These are phyloP conservation scores for Lerista edwardsae DNA, from an alignment of 2,797 vertebrate species.

Conservation along the genomic window DNA sequence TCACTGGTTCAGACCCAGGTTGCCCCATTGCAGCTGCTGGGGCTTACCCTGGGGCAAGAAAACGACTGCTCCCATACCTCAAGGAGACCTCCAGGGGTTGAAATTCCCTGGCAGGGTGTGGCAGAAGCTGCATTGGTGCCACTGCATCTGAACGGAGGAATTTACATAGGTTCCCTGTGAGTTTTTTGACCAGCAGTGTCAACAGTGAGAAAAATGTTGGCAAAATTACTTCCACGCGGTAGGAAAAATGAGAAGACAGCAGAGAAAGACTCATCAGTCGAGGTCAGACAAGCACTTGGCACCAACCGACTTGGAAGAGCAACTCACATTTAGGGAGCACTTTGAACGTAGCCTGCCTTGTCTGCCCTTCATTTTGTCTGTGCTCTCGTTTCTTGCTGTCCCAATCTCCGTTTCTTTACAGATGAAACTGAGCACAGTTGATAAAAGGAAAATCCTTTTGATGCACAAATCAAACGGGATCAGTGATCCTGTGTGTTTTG, in stretches of 20 bases:
- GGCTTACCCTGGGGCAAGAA: too few relatives aligned
- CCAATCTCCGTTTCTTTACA: not conserved
- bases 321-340: conserved; percentile 10
- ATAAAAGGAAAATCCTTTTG: conserved; percentile 1
- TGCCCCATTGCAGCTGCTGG: too few relatives aligned
- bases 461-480: not conserved
- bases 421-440: not conserved
- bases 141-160: too few relatives aligned
- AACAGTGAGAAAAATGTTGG: not conserved
- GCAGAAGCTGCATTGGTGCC: too few relatives aligned
- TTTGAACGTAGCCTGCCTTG: conserved; percentile 7
- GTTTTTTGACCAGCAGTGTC: not conserved
- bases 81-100: too few relatives aligned
- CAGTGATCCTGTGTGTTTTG: not conserved
- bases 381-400: rapidly evolving
- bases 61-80: too few relatives aligned
- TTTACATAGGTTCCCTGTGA: too few relatives aligned
- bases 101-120: too few relatives aligned
- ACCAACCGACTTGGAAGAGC: not conserved
- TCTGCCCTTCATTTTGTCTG: not conserved
- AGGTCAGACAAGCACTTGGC: not conserved
- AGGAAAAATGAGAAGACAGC: not conserved
- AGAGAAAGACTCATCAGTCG: not conserved
- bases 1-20: too few relatives aligned
- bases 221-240: conserved; percentile 12